Conservation (phyloP, 2,797 vertebrate genomes). For the Onychomys arenicola region DNA sequence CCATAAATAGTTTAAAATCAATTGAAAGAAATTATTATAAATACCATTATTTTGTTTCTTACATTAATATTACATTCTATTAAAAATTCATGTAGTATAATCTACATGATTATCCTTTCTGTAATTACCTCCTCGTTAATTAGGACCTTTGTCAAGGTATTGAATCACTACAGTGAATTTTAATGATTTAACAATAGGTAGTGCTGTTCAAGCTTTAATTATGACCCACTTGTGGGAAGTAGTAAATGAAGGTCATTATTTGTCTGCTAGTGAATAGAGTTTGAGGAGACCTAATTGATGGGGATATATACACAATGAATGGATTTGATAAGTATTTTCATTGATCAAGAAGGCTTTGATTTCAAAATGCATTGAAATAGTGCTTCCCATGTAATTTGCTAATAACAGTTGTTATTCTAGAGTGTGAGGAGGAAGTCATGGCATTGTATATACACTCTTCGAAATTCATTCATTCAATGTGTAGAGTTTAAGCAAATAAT, state of each 20-base stretch:
- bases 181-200: constrained; percentile 43
- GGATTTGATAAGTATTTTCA: constrained; percentile 40
- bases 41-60: background rate
- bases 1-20: background rate
- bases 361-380: constrained; percentile 9
- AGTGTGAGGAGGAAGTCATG: background rate
- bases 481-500: background rate
- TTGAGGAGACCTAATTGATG: constrained; percentile 19
- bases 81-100: background rate
- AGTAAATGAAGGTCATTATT: constrained; percentile 34
- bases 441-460: background rate
- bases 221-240: background rate
- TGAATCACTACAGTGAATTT: constrained; percentile 41
- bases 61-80: background rate
- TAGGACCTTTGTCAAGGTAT: constrained; percentile 37
- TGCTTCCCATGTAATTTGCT: constrained; percentile 30
- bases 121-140: constrained; percentile 23
- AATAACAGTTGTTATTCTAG: constrained; percentile 6
- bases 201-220: constrained; percentile 19
- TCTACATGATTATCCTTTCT: constrained; percentile 41
- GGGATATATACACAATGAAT: background rate
- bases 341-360: constrained; percentile 14
- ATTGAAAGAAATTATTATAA: constrained; percentile 8
- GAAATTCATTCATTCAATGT: background rate
- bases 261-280: constrained; percentile 31